Evolutionary conservation across 2,888 invertebrate species (phyloP), one percentile per base, ranked within the genome.

Genomic region (Xylophagus ater): DNA sequence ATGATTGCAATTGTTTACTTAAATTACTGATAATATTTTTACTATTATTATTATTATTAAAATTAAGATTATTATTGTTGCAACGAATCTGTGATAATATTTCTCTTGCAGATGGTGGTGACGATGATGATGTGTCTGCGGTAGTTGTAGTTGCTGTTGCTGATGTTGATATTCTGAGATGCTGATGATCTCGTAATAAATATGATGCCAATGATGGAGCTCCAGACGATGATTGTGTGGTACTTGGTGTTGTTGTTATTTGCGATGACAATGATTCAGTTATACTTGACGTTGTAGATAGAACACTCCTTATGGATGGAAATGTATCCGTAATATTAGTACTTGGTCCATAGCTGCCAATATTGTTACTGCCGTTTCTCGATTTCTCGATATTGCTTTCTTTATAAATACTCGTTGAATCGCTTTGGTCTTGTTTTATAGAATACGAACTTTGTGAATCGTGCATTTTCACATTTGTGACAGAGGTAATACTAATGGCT

Each of bases 381-480:
- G 37, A 25, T 28, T 43, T 47, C n/a, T 47, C 44, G 18, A 37
- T 35, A 37, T 39, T 36, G 19, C 32, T 40, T 17, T 46, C 46
- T 36, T 44, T 42, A 37, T 32, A 39, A 42, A 29, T 35, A 34
- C 41, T 35, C 8, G 30, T 20, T 4, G 34, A 24, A 34, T 44
- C 41, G 20, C 18, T 23, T 41, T 41, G 40, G 20, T 46, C 40
- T 34, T 59, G 55, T 35, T 57, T 58, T 13, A 61, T 52, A 41
- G 61, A 57, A 46, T 61, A 63, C 40, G 60, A 55, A 47, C 60
- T 65, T 51, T 55, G 52, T 42, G 61, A 59, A 49, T 65, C 65
- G 45, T 59, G 55, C 21, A 64, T 52, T 48, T 54, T 59, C 37
- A 54, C 53, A 42, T 59, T 59, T 51, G 62, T 59, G 12, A 58